Conservation (phyloP, 1,140 invertebrate genomes). For the Bicyclus anynana region DNA sequence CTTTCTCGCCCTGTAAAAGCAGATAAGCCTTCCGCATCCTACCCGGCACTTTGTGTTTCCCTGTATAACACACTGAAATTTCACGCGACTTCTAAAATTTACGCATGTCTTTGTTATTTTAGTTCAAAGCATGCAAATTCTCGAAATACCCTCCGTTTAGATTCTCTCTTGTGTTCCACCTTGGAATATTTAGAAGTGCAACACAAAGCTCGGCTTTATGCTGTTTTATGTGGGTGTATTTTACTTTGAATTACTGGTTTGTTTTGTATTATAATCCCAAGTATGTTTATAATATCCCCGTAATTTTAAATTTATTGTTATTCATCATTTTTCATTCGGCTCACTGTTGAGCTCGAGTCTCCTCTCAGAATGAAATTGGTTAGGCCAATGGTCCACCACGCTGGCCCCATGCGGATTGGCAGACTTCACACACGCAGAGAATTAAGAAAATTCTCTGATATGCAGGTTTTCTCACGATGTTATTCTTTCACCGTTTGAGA, state of each 20-base stretch:
- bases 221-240: background rate
- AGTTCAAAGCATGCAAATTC: background rate
- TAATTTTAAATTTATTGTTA: no score
- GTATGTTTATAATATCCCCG: no score
- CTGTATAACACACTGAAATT: background rate
- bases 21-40: background rate
- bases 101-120: background rate
- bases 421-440: no score
- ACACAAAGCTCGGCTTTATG: background rate
- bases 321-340: no score
- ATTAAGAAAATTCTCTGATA: no score
- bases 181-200: background rate
- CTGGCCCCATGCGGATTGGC: no score
- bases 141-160: background rate
- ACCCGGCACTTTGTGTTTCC: background rate
- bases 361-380: no score
- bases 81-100: background rate
- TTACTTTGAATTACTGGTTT: background rate
- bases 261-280: background rate
- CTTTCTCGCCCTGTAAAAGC: background rate
- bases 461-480: no score
- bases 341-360: no score
- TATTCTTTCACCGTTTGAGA: no score
- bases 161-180: background rate
- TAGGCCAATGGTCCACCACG: no score